These are phyloP conservation scores for Paradoxurus hermaphroditus DNA, from an alignment of 2,113 vertebrate genomes.

Conservation along the genomic window DNA sequence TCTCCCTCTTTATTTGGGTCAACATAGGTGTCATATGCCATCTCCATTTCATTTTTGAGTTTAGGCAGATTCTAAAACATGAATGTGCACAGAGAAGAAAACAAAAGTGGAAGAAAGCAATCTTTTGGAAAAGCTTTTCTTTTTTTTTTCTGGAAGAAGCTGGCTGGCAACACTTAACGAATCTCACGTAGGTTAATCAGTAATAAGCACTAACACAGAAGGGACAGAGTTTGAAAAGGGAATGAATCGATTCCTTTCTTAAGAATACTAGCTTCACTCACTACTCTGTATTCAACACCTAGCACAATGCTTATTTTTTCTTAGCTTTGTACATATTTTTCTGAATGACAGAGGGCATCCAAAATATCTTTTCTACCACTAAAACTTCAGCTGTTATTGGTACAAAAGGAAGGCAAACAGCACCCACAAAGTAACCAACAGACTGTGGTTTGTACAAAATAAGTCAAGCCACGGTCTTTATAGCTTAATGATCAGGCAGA, in stretches of 20 bases:
- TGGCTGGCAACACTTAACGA: neutral
- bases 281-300: neutral
- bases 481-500: neutral
- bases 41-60: neutral
- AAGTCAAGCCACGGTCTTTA: neutral
- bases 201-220: neutral
- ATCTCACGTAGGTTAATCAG: neutral
- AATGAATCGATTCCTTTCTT: neutral
- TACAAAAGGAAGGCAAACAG: neutral
- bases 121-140: neutral
- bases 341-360: neutral
- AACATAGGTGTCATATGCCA: neutral
- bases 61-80: neutral
- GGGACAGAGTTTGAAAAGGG: neutral
- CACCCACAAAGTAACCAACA: neutral
- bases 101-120: neutral
- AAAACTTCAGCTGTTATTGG: neutral
- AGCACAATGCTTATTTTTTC: neutral
- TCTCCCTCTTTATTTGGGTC: neutral
- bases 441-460: neutral
- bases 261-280: neutral
- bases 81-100: neutral
- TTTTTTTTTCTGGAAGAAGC: neutral
- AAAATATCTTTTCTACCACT: neutral
- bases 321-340: neutral